A percentile compares a stretch with the other conserved stretches of the same genome.
Evolutionary conservation across 2,888 invertebrate species (phyloP).

Genomic region (Pachliopta kotzebuea): DNA sequence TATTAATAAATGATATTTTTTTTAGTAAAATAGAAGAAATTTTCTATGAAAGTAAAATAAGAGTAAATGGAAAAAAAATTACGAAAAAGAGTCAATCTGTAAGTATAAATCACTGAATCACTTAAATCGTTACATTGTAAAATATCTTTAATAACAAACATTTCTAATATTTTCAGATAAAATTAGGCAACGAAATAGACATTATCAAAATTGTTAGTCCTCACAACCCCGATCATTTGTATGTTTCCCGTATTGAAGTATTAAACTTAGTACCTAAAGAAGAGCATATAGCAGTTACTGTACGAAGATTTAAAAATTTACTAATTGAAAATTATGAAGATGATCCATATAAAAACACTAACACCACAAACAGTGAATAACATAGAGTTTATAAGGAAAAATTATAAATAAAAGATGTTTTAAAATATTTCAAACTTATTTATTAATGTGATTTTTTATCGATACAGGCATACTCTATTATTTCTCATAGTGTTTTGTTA

Average conservation of each 20-base stretch:
- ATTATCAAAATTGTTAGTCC: constrained; percentile 84
- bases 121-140: not conserved
- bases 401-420: constrained; percentile 32
- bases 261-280: constrained; percentile 75
- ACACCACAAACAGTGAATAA: constrained; percentile 38
- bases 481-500: no score
- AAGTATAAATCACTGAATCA: constrained; percentile 43
- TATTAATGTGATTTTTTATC: constrained; percentile 11
- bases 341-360: constrained; percentile 68
- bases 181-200: constrained; percentile 88
- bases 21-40: constrained; percentile 88
- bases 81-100: constrained; percentile 87
- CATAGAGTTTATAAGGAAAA: constrained; percentile 23
- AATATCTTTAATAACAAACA: not conserved
- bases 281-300: constrained; percentile 80
- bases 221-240: constrained; percentile 84
- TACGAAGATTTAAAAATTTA: constrained; percentile 85
- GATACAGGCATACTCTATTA: no score
- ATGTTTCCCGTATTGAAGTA: constrained; percentile 85
- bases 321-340: constrained; percentile 86
- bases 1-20: constrained; percentile 32
- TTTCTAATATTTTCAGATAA: constrained; percentile 69
- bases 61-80: constrained; percentile 88
- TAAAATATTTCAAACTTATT: constrained; percentile 10
- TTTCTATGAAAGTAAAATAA: constrained; percentile 90